Evolutionary conservation across 2,888 invertebrate species (phyloP).

Genomic region (Auanema freiburgensis): DNA sequence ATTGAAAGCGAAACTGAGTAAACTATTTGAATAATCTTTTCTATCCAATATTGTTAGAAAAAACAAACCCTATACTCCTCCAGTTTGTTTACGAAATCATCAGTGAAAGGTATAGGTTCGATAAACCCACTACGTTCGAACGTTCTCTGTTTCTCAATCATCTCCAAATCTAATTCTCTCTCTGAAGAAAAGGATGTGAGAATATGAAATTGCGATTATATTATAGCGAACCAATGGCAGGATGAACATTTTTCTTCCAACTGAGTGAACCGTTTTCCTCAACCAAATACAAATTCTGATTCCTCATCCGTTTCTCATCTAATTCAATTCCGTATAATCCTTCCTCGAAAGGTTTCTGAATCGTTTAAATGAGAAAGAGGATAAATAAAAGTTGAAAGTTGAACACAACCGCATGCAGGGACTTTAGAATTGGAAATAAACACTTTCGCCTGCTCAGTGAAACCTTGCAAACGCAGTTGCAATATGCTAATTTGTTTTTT

Average conservation of each 20-base stretch:
- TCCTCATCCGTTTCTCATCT: constrained; percentile 14
- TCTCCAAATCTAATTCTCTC: constrained; percentile 8
- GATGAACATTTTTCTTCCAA: constrained; percentile 25
- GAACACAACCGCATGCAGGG: not conserved
- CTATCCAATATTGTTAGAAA: not conserved
- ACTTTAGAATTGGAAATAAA: no score
- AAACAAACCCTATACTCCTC: constrained; percentile 16
- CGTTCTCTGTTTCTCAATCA: not conserved
- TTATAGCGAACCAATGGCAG: constrained; percentile 8
- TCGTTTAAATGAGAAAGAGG: no score
- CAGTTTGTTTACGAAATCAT: constrained; percentile 15
- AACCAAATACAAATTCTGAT: constrained; percentile 14
- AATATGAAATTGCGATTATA: not conserved
- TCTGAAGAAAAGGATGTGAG: constrained; percentile 3
- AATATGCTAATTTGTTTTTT: not conserved
- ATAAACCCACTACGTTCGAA: constrained; percentile 16
- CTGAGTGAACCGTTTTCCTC: constrained; percentile 18
- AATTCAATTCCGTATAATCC: constrained; percentile 9
- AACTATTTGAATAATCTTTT: no score
- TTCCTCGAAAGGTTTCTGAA: constrained; percentile 12
- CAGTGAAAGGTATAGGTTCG: constrained; percentile 16
- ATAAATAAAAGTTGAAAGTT: constrained; percentile 5
- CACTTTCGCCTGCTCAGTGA: no score
- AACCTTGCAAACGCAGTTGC: not conserved
- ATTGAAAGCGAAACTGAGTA: no score